Percentiles rank a stretch among this genome's conserved stretches.
phyloP scores from a whole-genome alignment of 2,888 invertebrate genomes.

The Sicus ferrugineus region DNA sequence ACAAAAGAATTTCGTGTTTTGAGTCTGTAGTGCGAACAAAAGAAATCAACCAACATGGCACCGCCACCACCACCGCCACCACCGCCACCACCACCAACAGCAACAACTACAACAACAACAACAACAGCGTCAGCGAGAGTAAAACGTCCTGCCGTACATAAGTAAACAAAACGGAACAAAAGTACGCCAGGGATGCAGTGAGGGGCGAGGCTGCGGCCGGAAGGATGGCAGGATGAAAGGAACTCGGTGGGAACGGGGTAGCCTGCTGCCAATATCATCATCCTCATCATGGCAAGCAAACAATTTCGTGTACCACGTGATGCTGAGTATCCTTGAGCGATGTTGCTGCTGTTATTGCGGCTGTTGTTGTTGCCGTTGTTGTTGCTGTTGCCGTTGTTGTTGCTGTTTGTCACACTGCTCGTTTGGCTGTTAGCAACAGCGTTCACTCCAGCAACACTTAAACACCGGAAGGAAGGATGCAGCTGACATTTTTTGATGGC shows the following conservation, averaged over 20 bases:
- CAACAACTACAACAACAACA: background rate
- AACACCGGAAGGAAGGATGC: slow-evolving; percentile 25
- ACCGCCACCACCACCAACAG: background rate
- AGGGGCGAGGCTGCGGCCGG: background rate
- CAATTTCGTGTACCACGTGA: background rate
- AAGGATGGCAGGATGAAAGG: background rate
- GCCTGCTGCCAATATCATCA: background rate
- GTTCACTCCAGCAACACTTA: background rate
- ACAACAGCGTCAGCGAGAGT: background rate
- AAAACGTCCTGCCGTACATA: background rate
- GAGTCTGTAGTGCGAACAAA: background rate
- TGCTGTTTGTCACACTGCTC: slow-evolving; percentile 21
- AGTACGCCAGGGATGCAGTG: background rate
- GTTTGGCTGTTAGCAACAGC: background rate
- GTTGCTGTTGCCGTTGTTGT: slow-evolving; percentile 4
- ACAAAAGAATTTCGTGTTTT: background rate
- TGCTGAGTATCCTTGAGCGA: background rate
- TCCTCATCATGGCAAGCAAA: no score
- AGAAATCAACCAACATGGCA: background rate
- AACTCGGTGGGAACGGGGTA: background rate
- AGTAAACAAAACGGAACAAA: background rate
- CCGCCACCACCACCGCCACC: background rate
- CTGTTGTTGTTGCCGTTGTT: background rate
- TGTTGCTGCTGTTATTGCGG: no score
- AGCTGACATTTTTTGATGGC: slow-evolving; percentile 27